Conservation (phyloP, 2,113 vertebrate species). For the Psettodes erumei region DNA sequence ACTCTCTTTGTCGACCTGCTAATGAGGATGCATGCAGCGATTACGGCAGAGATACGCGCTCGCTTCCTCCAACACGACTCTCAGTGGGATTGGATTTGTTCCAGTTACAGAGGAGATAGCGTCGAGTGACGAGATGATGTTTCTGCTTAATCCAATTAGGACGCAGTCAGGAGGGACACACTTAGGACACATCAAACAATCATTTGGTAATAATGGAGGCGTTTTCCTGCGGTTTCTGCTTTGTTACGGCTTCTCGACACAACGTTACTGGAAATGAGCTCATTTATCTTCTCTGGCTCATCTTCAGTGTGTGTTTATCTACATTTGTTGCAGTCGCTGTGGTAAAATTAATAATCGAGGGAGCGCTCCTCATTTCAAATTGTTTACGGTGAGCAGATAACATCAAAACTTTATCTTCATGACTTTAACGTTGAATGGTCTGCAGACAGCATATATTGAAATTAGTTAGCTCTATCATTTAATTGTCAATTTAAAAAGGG, state of each 20-base stretch:
- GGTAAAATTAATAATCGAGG: not conserved
- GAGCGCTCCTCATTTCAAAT: not conserved
- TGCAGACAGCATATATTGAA: not conserved
- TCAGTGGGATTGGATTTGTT: not conserved
- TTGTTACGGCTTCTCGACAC: conserved; percentile 8
- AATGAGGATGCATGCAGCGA: conserved; percentile 24
- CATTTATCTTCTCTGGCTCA: conserved; percentile 40
- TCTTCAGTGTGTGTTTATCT: conserved; percentile 19
- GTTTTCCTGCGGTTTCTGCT: not conserved
- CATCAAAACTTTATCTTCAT: not conserved
- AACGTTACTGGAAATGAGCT: conserved; percentile 20
- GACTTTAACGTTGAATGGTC: not conserved
- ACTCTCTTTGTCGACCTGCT: conserved; percentile 11
- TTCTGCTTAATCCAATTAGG: conserved; percentile 31
- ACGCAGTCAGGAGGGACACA: conserved; percentile 1
- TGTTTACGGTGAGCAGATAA: not conserved
- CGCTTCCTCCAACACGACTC: not conserved
- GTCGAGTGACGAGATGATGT: not conserved
- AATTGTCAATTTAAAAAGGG: not conserved
- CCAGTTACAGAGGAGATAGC: not conserved
- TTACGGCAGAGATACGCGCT: conserved; percentile 2
- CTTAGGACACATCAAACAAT: conserved; percentile 41
- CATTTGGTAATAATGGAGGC: conserved; percentile 27
- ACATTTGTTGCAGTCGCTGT: not conserved
- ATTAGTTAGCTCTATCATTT: not conserved